Percentiles rank a stretch among this genome's conserved stretches.
These are phyloP conservation scores for Hippocampus guttulatus DNA, from an alignment of 2,113 vertebrate genomes.

Conservation along the genomic window DNA sequence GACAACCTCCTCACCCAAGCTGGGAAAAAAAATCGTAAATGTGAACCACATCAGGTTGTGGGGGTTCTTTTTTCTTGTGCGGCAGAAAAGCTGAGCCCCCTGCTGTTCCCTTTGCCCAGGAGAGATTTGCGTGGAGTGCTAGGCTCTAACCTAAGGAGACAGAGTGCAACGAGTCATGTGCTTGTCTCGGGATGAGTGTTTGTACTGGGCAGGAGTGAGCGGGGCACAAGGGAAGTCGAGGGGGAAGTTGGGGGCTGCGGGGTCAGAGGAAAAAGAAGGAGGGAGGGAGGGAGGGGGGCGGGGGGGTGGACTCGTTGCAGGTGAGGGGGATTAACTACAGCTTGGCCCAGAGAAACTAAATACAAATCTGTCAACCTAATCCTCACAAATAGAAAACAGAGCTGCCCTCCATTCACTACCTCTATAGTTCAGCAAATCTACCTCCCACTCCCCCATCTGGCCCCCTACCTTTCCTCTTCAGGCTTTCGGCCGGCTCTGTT, in stretches of 20 bases:
- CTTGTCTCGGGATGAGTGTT: conserved; percentile 74
- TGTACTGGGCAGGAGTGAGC: conserved; percentile 57
- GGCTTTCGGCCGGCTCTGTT: conserved; percentile 61
- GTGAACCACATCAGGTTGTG: conserved; percentile 59
- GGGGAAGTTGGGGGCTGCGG: conserved; percentile 56
- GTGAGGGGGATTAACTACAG: conserved; percentile 79
- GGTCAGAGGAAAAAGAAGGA: conserved; percentile 64
- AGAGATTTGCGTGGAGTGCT: conserved; percentile 70
- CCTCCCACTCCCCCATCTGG: conserved; percentile 30
- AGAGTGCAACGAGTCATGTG: conserved; percentile 74
- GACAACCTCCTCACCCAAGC: conserved; percentile 55
- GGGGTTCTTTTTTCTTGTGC: conserved; percentile 53
- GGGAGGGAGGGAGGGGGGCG: too few relatives aligned
- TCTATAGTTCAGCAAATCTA: conserved; percentile 63
- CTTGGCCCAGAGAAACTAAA: conserved; percentile 77
- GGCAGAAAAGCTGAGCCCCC: conserved; percentile 58
- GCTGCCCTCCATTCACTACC: conserved; percentile 63
- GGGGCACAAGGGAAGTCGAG: conserved; percentile 13
- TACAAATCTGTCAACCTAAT: conserved; percentile 80
- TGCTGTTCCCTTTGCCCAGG: conserved; percentile 61
- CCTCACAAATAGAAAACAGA: conserved; percentile 80
- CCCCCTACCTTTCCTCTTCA: conserved; percentile 40
- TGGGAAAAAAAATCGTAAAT: conserved; percentile 53
- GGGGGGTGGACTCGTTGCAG: conserved; percentile 59
- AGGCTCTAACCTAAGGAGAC: conserved; percentile 73